Conservation (phyloP, 2,797 vertebrate species). For the Liparis tanakae region DNA sequence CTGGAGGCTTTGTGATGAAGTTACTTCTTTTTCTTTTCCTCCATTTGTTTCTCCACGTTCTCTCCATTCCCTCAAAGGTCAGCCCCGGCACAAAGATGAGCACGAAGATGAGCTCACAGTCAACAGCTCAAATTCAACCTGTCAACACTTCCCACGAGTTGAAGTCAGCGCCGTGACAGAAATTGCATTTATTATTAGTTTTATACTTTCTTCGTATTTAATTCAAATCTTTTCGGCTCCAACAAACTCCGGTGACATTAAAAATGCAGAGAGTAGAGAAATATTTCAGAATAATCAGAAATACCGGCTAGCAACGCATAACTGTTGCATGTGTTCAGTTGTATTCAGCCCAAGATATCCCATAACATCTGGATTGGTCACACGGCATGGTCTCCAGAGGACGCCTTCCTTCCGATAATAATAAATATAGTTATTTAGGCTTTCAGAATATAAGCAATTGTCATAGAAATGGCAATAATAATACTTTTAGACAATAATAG, state of each 20-base stretch:
- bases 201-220: not conserved
- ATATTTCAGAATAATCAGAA: not conserved
- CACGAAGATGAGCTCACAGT: slow-evolving; percentile 4
- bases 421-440: too few relatives aligned
- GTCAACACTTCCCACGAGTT: not conserved
- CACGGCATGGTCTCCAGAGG: too few relatives aligned
- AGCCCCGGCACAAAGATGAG: slow-evolving; percentile 12
- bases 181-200: not conserved
- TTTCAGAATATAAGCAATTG: too few relatives aligned
- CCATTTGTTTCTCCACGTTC: slow-evolving; percentile 5
- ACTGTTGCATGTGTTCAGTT: too few relatives aligned
- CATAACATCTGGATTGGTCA: too few relatives aligned
- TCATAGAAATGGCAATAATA: too few relatives aligned
- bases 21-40: not conserved
- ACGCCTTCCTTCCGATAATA: too few relatives aligned
- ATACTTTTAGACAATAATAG: too few relatives aligned
- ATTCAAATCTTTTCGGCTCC: not conserved
- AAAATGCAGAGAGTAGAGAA: not conserved
- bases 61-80: slow-evolving; percentile 26
- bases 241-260: not conserved
- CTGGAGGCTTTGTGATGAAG: slow-evolving; percentile 3
- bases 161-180: not conserved
- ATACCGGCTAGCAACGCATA: too few relatives aligned
- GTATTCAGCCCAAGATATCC: too few relatives aligned
- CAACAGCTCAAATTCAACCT: slow-evolving; percentile 17